These are phyloP conservation scores for Parapsyche elsis DNA, from an alignment of 1,140 invertebrate genomes.

Conservation along the genomic window DNA sequence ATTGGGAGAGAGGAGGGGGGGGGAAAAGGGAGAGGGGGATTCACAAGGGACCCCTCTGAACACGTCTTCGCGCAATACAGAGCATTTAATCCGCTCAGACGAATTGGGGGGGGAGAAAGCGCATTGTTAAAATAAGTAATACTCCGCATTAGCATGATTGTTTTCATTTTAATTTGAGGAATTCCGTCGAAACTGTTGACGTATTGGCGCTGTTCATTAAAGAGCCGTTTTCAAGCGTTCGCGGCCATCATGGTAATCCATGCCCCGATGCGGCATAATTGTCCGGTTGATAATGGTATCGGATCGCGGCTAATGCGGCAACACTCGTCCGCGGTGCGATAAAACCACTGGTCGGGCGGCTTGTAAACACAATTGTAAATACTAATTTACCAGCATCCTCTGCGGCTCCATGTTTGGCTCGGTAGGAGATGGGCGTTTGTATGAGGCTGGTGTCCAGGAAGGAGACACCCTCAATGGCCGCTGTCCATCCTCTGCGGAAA, in stretches of 20 bases:
- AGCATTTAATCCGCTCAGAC: no score
- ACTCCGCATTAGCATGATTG: no score
- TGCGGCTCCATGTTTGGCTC: slow-evolving; percentile 39
- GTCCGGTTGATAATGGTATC: background rate
- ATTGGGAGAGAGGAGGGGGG: no score
- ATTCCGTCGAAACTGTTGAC: no score
- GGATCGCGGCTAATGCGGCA: background rate
- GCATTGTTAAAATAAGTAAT: no score
- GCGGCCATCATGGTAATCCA: background rate
- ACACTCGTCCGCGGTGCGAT: slow-evolving; percentile 27
- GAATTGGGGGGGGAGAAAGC: no score
- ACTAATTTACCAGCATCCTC: slow-evolving; percentile 44
- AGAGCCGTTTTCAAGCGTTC: background rate
- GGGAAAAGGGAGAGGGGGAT: background rate
- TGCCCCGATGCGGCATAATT: background rate
- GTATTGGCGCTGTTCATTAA: no score
- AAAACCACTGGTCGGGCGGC: background rate
- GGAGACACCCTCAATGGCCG: slow-evolving; percentile 1
- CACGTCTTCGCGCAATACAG: background rate
- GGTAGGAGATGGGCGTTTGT: slow-evolving; percentile 42
- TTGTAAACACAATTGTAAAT: slow-evolving; percentile 48
- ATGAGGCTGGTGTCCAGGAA: slow-evolving; percentile 32
- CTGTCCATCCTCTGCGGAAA: slow-evolving; percentile 4
- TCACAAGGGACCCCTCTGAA: background rate
- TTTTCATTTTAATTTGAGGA: no score